Evolutionary conservation across 2,113 vertebrate species (phyloP), one percentile per base, ranked within the genome.

Genomic region (Copsychus sechellarum): DNA sequence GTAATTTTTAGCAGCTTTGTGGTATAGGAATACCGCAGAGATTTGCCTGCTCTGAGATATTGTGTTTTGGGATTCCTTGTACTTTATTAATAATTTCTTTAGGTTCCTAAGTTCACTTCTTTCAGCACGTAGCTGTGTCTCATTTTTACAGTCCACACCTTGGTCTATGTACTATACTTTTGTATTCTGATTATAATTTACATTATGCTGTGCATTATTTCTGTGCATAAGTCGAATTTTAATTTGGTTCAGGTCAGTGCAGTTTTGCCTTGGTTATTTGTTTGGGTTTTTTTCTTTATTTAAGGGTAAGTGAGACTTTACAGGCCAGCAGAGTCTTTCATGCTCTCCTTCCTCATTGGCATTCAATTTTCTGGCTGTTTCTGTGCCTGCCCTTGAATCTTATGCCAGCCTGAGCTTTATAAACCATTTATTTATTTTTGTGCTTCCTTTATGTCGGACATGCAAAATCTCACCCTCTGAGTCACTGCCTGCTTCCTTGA

Each of bases 351-450:
- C 61, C 51, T 91, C 48, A 86, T 71, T 92, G 73, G 62, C 56
- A 93, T 93, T 93, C 77, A 53, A 26, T 88, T 90, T 94, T 92
- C 80, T 95, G 33, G 26, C 69, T 89, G 77, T 81, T 94, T 93
- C 91, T 84, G 9, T 89, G 36, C 33, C 90, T 88, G 86, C 89
- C 88, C 95, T 94, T 96, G 91, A 84, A 84, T 86, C 61, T 86
- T 78, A 42, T 67, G 69, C 77, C 81, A 93, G 60, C 61, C 83
- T 72, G 73, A 91, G 77, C 73, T 96, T 92, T 84, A 87, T 72
- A 93, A 91, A 89, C 80, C 89, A 45, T 92, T 86, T 96, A 94
- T 95, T 94, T 96, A 60, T 95, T 89, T 95, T 81, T 89, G 77
- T 91, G 77, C 83, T 91, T 89, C 81, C 65, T 93, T 97, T 88